phyloP scores from a whole-genome alignment of 2,113 vertebrate genomes.

The Chaenocephalus aceratus region DNA sequence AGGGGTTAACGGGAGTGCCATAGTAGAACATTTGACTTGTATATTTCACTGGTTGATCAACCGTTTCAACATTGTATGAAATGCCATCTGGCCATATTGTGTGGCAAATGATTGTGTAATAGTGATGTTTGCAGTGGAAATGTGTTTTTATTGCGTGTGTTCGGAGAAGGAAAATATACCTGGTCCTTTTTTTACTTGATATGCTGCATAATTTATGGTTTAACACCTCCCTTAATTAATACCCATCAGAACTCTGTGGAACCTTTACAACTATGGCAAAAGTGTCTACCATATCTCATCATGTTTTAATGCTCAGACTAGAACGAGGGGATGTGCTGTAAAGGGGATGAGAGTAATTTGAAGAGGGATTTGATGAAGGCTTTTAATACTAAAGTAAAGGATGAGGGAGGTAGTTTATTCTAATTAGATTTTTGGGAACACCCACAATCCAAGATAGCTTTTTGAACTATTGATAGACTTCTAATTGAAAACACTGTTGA shows the following conservation, averaged over 20 bases:
- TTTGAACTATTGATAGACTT: not conserved
- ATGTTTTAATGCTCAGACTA: not conserved
- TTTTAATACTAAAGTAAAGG: not conserved
- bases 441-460: not conserved
- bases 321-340: not conserved
- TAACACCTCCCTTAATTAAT: not conserved
- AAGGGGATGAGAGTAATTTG: not conserved
- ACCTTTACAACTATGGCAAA: not conserved
- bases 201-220: no score
- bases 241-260: not conserved
- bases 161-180: not conserved
- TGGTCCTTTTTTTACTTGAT: not conserved
- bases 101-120: not conserved
- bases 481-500: not conserved
- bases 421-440: not conserved
- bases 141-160: not conserved
- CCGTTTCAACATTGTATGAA: not conserved
- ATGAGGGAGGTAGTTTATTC: not conserved
- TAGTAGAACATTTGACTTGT: not conserved
- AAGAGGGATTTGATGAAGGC: constrained; percentile 6
- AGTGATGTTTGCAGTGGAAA: not conserved
- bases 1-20: not conserved
- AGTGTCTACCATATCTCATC: not conserved
- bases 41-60: not conserved
- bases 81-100: not conserved